Evolutionary conservation across 2,113 vertebrate species (phyloP).

Genomic region (Sclerurus mexicanus): DNA sequence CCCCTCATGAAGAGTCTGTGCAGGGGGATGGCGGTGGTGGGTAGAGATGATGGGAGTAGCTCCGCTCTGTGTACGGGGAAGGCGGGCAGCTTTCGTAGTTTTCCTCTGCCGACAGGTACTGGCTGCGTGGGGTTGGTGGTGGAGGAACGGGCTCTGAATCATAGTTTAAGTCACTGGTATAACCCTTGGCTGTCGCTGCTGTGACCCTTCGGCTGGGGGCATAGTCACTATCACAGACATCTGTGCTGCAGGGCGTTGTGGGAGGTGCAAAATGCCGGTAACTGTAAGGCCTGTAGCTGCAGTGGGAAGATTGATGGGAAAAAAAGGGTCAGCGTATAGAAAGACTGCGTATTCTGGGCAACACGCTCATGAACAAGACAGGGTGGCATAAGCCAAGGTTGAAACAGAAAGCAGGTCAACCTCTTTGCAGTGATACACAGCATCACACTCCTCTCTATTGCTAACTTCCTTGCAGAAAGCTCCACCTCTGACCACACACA

Average conservation of each 20-base stretch:
- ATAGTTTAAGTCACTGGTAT: conserved; percentile 95
- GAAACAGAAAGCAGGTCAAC: fast-evolving
- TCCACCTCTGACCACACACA: background rate
- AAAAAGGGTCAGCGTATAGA: fast-evolving
- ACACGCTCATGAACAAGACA: fast-evolving
- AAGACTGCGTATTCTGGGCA: fast-evolving
- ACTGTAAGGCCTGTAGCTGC: conserved; percentile 91
- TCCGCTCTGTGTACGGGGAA: conserved; percentile 93
- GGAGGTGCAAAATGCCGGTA: conserved; percentile 96
- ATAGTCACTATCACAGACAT: conserved; percentile 96
- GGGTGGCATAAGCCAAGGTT: background rate
- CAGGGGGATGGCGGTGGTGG: conserved; percentile 93
- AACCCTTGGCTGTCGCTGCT: conserved; percentile 80
- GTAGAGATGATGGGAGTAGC: conserved; percentile 96
- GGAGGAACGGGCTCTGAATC: conserved; percentile 96
- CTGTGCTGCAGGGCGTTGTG: conserved; percentile 97
- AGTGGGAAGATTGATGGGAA: background rate
- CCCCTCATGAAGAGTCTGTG: conserved; percentile 94
- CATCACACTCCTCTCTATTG: fast-evolving
- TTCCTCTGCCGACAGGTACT: conserved; percentile 96
- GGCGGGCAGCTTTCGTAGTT: conserved; percentile 98
- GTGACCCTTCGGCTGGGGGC: conserved; percentile 84
- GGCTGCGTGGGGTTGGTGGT: conserved; percentile 92
- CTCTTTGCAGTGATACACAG: background rate
- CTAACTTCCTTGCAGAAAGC: background rate